Evolutionary conservation across 2,113 vertebrate genomes (phyloP).

Genomic region (Pomatorhinus ruficollis): DNA sequence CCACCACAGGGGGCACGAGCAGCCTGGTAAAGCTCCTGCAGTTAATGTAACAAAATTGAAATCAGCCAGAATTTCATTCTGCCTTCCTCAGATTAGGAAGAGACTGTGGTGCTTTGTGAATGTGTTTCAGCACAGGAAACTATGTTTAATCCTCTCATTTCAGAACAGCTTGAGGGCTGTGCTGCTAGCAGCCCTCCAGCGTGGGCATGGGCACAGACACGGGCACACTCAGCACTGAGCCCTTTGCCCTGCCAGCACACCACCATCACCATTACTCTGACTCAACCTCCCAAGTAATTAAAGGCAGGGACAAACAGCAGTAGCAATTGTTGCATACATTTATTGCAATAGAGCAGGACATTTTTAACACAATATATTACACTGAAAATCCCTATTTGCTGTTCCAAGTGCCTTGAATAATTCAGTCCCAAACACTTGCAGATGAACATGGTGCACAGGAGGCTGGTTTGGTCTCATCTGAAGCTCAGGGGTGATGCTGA

Average conservation of each 20-base stretch:
- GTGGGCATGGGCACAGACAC: background rate
- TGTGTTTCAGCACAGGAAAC: background rate
- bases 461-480: background rate
- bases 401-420: background rate
- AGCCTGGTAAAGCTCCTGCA: background rate
- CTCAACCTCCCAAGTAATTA: background rate
- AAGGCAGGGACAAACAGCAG: background rate
- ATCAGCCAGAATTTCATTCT: background rate
- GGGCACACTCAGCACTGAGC: background rate
- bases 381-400: background rate
- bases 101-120: background rate
- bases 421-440: background rate
- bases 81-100: background rate
- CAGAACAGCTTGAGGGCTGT: background rate
- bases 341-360: background rate
- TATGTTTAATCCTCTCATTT: background rate
- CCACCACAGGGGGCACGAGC: background rate
- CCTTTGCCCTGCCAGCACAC: background rate
- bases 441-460: background rate
- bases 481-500: background rate
- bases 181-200: background rate
- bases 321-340: background rate
- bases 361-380: background rate
- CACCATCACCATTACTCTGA: rapidly evolving
- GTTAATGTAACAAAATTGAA: background rate